Evolutionary conservation across 2,797 vertebrate species (phyloP), one percentile per base, ranked within the genome.

Genomic region (Selene dorsalis): DNA sequence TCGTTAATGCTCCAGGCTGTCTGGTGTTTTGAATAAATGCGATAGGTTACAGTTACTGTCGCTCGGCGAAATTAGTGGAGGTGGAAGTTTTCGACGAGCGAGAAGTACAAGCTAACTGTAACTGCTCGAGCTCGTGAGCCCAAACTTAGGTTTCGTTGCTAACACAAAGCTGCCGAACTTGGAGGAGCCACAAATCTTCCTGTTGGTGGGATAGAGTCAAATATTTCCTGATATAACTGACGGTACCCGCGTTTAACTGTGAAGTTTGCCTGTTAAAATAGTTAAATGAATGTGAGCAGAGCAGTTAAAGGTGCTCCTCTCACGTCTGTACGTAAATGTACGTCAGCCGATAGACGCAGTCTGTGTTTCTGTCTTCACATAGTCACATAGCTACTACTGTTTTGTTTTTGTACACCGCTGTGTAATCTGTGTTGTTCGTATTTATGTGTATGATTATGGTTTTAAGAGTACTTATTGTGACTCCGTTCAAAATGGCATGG

Each of bases 131-230:
- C 52, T 73, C n/a, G 5, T 59, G 3, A 38, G 45, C 3, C 38
- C 32, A 76, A 75, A 75, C 50, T 79, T 55, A 8, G n/a, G 9
- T 28, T 22, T 24, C 69, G 14, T 20, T 60, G 67, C 80, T 77
- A 81, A 69, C 73, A 63, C 20, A 30, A 26, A 32, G 16, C 53
- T 13, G 18, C 55, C 57, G 57, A 72, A 79, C 28, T 41, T 41
- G 1, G 56, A 26, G 53, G 52, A 78, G 11, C 12, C 28, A 18
- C 16, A 32, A 41, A 56, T 48, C 39, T 30, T 57, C 10, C 4
- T 41, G 39, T 5, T 4, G 22, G 8, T 24, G 6, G n/a, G 17
- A n/a, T 28, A 41, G 79, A 38, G 38, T 65, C 11, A 72, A 3
- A 43, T 4, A 13, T 3, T 10, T 8, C 1, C 3, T 4, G 2